Evolutionary conservation across 2,888 invertebrate species (phyloP).

Genomic region (Liopterus haemorrhoidalis): DNA sequence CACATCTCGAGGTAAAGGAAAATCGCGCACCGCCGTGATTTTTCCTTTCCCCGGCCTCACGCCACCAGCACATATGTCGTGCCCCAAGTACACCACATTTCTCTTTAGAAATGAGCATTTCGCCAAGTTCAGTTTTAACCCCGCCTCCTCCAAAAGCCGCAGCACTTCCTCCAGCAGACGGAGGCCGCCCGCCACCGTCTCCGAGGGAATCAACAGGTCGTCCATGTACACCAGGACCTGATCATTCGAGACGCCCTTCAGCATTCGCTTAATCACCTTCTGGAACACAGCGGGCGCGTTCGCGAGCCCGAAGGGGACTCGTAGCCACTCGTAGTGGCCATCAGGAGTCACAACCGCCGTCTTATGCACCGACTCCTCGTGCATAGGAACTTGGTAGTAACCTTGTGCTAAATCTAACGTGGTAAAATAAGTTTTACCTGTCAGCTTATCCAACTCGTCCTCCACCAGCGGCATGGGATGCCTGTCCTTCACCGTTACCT

Average conservation of each 20-base stretch:
- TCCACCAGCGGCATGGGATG: slow-evolving; percentile 6
- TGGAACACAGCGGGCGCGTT: too few species aligned
- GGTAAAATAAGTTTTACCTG: too few species aligned
- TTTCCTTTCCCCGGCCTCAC: slow-evolving; percentile 24
- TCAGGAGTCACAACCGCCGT: slow-evolving; percentile 33
- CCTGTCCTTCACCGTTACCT: slow-evolving; percentile 8
- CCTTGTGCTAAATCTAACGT: too few species aligned
- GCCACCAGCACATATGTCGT: slow-evolving; percentile 20
- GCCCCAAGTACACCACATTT: slow-evolving; percentile 21
- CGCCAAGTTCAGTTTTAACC: slow-evolving; percentile 21
- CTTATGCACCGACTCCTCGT: slow-evolving; percentile 24
- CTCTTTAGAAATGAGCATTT: slow-evolving; percentile 27
- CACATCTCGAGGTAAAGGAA: slow-evolving; percentile 19
- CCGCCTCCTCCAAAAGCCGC: slow-evolving; percentile 9
- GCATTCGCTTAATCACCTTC: not conserved
- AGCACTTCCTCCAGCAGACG: slow-evolving; percentile 2
- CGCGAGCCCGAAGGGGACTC: slow-evolving; percentile 33
- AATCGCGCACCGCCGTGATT: slow-evolving; percentile 23
- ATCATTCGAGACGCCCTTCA: slow-evolving; percentile 9
- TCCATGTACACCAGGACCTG: slow-evolving; percentile 15
- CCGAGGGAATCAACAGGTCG: slow-evolving; percentile 13
- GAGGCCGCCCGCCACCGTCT: slow-evolving; percentile 14
- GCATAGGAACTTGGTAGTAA: slow-evolving; percentile 32
- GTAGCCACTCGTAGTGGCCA: slow-evolving; percentile 29
- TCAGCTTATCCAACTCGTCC: too few species aligned